Percentiles rank a stretch among this genome's conserved stretches.
Conservation (phyloP, 2,797 vertebrate species). For the Hapalemur alaotrensis region DNA sequence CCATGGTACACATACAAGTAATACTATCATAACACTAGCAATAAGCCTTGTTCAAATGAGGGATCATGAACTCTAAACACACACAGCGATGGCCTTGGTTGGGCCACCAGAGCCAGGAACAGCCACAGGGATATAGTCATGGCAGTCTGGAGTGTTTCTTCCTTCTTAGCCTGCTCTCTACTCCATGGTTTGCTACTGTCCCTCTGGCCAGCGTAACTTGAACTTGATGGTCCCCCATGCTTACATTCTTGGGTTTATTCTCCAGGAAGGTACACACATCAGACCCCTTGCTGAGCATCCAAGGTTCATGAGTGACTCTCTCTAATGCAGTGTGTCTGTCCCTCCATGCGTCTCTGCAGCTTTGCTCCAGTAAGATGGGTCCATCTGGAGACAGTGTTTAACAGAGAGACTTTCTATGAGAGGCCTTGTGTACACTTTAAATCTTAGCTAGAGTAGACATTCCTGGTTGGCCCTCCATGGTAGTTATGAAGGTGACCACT, state of each 20-base stretch:
- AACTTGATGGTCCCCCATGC: background rate
- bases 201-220: background rate
- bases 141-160: background rate
- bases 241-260: background rate
- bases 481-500: background rate
- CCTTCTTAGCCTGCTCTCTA: background rate
- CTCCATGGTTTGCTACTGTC: background rate
- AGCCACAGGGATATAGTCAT: background rate
- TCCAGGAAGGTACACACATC: background rate
- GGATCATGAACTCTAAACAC: background rate
- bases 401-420: rapidly evolving
- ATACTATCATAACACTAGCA: background rate
- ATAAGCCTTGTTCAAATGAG: background rate
- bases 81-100: background rate
- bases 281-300: background rate
- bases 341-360: background rate
- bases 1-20: background rate
- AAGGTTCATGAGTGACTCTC: background rate
- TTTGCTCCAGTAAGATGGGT: background rate
- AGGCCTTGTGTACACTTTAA: too few relatives aligned
- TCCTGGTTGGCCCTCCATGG: background rate
- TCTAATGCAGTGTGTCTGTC: background rate
- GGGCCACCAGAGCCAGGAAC: background rate
- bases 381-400: background rate
- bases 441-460: background rate